Base-by-base conservation (phyloP, 2,888 invertebrate genomes). In the Norana najaformis region DNA sequence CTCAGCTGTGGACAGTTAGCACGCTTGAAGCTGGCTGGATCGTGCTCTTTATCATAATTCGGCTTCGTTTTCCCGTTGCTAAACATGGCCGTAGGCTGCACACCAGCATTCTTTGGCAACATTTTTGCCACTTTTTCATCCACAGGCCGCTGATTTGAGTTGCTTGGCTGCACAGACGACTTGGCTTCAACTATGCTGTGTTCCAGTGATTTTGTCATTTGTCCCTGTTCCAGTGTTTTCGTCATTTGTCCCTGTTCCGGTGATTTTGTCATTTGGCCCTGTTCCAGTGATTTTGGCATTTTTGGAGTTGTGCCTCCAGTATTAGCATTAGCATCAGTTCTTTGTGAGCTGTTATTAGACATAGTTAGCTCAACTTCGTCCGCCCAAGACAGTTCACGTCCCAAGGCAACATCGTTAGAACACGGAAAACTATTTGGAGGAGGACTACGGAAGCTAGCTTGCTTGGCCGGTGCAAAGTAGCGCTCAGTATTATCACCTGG, bases 361-460 rank as follows among this genome's bases (percentile, higher is more conserved):
- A 85, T 35, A 18, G 20, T 85, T 16, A 85, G 34, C 36, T 85
- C 85, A 5, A 85, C 85, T 35, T 85, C 85, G 14, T 85, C 85
- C 20, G 85, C 85, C 85, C 85, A 85, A 0, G 85, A 85, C 85
- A 85, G 85, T 85, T 85, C 85, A 14, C 85, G 35, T 23, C 30
- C 69, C 69, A n/a, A 30, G 69, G 85, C 85, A 85, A 35, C 85
- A 13, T 20, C n/a, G 11, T 36, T 35, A 20, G 1, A 30, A n/a
- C 85, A 23, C 6, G 35, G 20, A 36, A 23, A 35, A 85, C 37
- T 85, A 23, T 85, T 85, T 23, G 37, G 37, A 5, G 35, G 35
- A 85, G 85, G 85, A 85, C 36, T 85, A 16, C 34, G 35, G 85
- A 35, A 35, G 23, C 34, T 85, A 35, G 20, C 35, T 35, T 35